phyloP scores from a whole-genome alignment of 2,888 invertebrate genomes.

The Diarsia rubi region DNA sequence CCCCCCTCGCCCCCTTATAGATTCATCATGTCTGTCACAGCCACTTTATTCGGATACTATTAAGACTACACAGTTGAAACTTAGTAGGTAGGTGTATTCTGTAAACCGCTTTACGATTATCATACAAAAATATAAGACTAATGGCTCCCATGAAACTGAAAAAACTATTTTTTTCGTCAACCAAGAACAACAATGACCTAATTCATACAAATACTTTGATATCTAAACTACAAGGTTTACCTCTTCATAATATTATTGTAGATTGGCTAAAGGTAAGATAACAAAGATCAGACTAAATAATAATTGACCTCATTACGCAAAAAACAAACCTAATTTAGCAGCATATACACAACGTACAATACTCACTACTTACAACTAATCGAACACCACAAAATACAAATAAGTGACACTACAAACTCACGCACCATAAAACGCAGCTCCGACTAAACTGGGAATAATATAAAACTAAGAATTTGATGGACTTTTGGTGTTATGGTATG shows the following conservation, averaged over 20 bases:
- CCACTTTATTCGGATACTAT: too few species aligned
- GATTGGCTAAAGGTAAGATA: slow-evolving; percentile 4
- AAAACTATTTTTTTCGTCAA: too few species aligned
- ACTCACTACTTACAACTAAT: not conserved
- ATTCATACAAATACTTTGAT: not conserved
- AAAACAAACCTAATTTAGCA: slow-evolving; percentile 15
- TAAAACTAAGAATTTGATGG: not conserved
- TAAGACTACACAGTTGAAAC: too few species aligned
- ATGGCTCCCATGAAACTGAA: too few species aligned
- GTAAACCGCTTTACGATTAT: too few species aligned
- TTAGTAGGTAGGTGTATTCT: too few species aligned
- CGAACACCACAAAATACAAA: not conserved
- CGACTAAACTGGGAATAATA: not conserved
- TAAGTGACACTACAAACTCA: not conserved
- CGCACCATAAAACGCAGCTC: not conserved
- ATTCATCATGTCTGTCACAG: too few species aligned
- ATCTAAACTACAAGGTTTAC: not conserved
- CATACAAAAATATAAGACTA: too few species aligned
- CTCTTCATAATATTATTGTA: not conserved
- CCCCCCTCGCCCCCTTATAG: too few species aligned
- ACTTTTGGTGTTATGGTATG: not conserved
- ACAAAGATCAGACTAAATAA: slow-evolving; percentile 11
- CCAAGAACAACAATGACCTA: too few species aligned
- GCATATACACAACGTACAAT: not conserved
- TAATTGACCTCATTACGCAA: slow-evolving; percentile 8